These are phyloP conservation scores for Himantopus leucocephalus DNA, from an alignment of 2,113 vertebrate species.

Conservation along the genomic window DNA sequence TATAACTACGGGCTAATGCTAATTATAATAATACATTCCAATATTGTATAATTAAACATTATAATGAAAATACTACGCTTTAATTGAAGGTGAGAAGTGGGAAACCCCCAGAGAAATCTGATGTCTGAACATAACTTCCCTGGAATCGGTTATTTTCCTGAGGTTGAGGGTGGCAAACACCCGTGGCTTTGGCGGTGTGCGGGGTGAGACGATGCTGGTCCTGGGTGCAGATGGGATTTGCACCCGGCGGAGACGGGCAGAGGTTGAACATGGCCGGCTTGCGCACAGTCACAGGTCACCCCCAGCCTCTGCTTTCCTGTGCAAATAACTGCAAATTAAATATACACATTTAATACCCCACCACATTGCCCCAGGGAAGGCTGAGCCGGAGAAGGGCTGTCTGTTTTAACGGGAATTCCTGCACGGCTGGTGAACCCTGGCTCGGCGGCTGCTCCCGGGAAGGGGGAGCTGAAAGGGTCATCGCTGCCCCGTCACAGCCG, in stretches of 20 bases:
- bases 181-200: fast-evolving
- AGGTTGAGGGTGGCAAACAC: background rate
- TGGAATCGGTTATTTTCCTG: fast-evolving
- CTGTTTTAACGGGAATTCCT: background rate
- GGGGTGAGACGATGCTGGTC: fast-evolving
- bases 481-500: too few species aligned
- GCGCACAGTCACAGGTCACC: background rate
- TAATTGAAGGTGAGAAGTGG: background rate
- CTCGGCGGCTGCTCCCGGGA: too few species aligned
- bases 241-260: fast-evolving
- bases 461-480: too few species aligned
- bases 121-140: fast-evolving
- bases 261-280: fast-evolving
- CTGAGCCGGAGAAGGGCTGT: background rate
- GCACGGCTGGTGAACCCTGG: too few species aligned
- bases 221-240: background rate
- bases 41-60: background rate
- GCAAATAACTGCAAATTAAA: background rate
- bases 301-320: background rate
- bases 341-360: fast-evolving
- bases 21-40: background rate
- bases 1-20: background rate
- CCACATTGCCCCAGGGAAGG: background rate
- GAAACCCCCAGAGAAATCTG: background rate
- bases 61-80: background rate